Conservation (phyloP, 2,113 vertebrate species). For the Corapipo altera region DNA sequence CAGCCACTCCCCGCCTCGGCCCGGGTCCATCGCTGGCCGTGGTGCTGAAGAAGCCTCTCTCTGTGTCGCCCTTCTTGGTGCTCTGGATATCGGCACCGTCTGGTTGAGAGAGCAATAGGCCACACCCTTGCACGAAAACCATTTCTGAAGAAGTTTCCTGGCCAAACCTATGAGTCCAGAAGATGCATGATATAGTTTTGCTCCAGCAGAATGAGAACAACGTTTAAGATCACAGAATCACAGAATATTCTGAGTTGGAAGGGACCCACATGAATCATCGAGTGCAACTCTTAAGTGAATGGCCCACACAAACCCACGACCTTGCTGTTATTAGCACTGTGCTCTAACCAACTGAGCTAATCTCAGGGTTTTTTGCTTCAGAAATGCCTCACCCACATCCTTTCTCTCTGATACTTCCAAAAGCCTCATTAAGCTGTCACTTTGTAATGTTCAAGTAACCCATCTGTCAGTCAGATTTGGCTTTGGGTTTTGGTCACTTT, state of each 20-base stretch:
- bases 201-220: neutral
- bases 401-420: neutral
- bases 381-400: neutral
- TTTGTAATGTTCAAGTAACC: neutral
- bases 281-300: neutral
- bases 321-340: neutral
- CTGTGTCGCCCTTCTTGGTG: accelerated
- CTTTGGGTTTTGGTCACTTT: neutral
- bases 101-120: accelerated
- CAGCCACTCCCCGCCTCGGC: neutral
- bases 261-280: neutral
- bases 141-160: neutral
- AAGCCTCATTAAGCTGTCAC: neutral
- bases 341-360: neutral
- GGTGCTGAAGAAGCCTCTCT: neutral
- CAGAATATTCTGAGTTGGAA: neutral
- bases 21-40: neutral
- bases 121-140: neutral
- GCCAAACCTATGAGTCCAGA: neutral
- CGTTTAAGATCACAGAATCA: neutral
- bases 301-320: neutral
- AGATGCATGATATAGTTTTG: neutral
- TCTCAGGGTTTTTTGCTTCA: neutral
- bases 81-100: accelerated
- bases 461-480: neutral